phyloP scores from a whole-genome alignment of 2,797 vertebrate genomes.

The Phataginus tetradactyla region DNA sequence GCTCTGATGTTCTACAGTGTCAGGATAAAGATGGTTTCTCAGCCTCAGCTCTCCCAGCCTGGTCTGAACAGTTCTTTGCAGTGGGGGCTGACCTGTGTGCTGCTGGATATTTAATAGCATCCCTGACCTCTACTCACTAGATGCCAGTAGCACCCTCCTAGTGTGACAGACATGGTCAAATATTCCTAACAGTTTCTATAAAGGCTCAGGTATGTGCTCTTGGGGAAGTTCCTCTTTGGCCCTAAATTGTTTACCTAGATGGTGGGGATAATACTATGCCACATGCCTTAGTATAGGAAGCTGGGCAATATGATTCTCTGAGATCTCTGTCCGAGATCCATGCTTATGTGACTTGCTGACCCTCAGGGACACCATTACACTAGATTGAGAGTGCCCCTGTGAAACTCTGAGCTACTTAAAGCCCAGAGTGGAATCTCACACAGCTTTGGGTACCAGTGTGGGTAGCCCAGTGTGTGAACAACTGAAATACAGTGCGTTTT shows the following conservation, averaged over 20 bases:
- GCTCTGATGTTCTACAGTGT: background rate
- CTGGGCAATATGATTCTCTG: background rate
- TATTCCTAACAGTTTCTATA: background rate
- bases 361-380: background rate
- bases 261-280: background rate
- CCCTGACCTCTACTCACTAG: background rate
- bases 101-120: background rate
- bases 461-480: background rate
- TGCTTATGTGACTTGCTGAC: background rate
- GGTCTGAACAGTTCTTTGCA: background rate
- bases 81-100: background rate
- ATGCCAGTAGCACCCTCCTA: background rate
- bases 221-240: background rate
- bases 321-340: background rate
- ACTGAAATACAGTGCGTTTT: background rate
- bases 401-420: background rate
- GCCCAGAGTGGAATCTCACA: background rate
- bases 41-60: background rate
- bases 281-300: background rate
- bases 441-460: background rate
- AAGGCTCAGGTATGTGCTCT: background rate
- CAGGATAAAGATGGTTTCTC: background rate
- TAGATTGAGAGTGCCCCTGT: background rate
- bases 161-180: background rate
- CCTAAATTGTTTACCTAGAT: background rate